Base-by-base conservation (phyloP, 30 jellyfish, hydroid and myxozoan genomes). In the Turritopsis rubra region DNA sequence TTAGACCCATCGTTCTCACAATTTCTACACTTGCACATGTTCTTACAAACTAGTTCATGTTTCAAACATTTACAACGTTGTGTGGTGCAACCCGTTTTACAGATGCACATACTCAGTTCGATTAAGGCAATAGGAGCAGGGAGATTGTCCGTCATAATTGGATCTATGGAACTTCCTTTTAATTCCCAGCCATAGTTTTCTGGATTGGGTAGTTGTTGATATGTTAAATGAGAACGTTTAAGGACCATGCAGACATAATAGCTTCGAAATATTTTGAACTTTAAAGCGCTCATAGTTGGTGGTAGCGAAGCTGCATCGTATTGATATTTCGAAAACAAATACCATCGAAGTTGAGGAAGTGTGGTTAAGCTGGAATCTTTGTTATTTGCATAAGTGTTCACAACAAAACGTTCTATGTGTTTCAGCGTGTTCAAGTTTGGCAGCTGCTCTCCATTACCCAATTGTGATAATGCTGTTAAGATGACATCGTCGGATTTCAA, bases 121-220 rank as follows among this genome's bases (percentile, higher is more conserved):
- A 78, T 29, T 28, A 78, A 78, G 22, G 80, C 85, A 30, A 53
- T 16, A n/a, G 85, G 85, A 3, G 85, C 85, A 5, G 85, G 85
- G 9, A 78, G 79, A 78, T 78, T 28, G 21, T 78, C 85, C 16
- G 82, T 73, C 82, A 73, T 73, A 7, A 78, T 78, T 21, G 85
- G 79, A 78, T 78, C 85, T 1, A 78, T 7, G 79, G 29, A 30
- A 18, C 16, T 24, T 4, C 82, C 82, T 3, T 74, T 74, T 13
- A 74, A 19, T 74, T 74, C 82, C 82, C 82, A 74, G 65, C 82
- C 65, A 74, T 74, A 74, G 82, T 19, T 19, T 28, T 22, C 60
- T 74, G 82, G 82, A 4, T 74, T 7, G 8, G 82, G 82, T 8
- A 74, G 82, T 29, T 66, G 76, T 74, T 74, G 82, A 19, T 22